A percentile compares a stretch with the other conserved stretches of the same genome.
These are phyloP conservation scores for Pseudochirops cupreus DNA, from an alignment of 2,797 vertebrate genomes.

Conservation along the genomic window DNA sequence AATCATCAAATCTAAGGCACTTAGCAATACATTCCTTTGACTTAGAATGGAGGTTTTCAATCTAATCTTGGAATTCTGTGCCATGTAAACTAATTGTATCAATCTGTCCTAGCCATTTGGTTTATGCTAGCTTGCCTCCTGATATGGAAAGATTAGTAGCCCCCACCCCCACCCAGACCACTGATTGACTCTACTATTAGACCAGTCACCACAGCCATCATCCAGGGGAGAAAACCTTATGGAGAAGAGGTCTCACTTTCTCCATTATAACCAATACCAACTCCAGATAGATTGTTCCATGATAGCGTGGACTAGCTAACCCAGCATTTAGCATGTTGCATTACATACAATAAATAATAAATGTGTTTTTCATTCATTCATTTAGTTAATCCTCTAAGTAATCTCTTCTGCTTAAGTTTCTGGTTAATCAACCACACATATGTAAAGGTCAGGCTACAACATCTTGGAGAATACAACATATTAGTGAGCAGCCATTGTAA, in stretches of 20 bases:
- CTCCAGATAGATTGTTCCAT: not conserved
- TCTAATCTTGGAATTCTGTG: not conserved
- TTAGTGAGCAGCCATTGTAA: not conserved
- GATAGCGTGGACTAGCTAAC: not conserved
- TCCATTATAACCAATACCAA: not conserved
- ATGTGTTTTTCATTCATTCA: not conserved
- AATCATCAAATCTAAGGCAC: not conserved
- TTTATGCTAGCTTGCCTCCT: not conserved
- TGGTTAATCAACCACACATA: not conserved
- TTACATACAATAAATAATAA: not conserved
- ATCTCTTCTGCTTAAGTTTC: not conserved
- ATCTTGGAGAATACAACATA: not conserved
- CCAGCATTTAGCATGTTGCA: not conserved
- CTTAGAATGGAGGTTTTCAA: not conserved
- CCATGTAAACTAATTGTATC: not conserved
- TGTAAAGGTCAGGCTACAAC: not conserved
- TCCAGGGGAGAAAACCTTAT: no score
- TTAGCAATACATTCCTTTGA: not conserved
- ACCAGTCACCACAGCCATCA: no score
- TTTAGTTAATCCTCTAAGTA: not conserved
- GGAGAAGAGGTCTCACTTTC: no score
- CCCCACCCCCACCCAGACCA: no score
- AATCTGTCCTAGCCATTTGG: not conserved
- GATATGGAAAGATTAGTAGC: no score
- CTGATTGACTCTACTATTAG: no score